phyloP scores from a whole-genome alignment of 2,113 vertebrate species.

The Myiopsitta monachus region DNA sequence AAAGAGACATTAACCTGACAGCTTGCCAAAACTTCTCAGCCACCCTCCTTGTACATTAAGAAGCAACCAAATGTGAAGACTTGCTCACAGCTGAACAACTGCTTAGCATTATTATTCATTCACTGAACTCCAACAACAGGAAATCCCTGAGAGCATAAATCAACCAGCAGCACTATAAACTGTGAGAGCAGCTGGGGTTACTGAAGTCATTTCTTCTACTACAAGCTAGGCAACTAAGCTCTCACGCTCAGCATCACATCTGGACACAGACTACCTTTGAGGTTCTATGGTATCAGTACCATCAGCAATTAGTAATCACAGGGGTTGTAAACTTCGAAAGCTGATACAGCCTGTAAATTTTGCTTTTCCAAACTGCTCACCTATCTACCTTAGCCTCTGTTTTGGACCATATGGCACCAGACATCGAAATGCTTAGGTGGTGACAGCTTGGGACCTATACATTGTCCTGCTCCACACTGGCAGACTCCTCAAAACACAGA shows the following conservation, averaged over 20 bases:
- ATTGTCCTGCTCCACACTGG: neutral
- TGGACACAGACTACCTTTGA: neutral
- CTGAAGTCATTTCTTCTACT: neutral
- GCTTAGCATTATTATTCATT: slow-evolving; percentile 32
- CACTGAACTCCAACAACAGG: slow-evolving; percentile 26
- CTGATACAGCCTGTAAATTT: neutral
- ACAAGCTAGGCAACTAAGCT: neutral
- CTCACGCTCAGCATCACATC: neutral
- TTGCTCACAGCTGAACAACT: slow-evolving; percentile 50
- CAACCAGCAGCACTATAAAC: neutral
- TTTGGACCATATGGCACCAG: neutral
- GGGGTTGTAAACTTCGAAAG: neutral
- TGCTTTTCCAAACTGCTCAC: neutral
- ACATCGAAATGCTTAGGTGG: neutral
- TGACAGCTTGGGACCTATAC: neutral
- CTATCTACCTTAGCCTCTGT: neutral
- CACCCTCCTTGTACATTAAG: slow-evolving; percentile 21
- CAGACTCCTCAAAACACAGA: neutral
- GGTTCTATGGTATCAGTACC: neutral
- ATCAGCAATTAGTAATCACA: neutral
- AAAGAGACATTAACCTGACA: slow-evolving; percentile 4
- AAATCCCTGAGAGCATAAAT: slow-evolving; percentile 27
- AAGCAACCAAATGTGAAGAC: slow-evolving; percentile 49
- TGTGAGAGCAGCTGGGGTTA: neutral
- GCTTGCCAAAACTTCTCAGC: slow-evolving; percentile 33